Evolutionary conservation across 1,140 invertebrate genomes (phyloP).

Genomic region (Cydia strobilella): DNA sequence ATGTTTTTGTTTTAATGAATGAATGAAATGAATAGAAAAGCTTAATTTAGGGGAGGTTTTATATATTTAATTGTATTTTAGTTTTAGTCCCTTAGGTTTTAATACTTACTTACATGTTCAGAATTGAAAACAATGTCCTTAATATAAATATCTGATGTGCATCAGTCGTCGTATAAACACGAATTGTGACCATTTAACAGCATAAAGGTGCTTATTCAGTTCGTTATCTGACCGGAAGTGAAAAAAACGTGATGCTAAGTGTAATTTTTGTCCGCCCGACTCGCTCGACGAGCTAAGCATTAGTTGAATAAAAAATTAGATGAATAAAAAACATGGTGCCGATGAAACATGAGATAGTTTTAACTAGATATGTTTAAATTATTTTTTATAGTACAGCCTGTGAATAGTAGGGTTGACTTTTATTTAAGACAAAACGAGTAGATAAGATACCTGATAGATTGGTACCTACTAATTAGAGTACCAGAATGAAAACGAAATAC

Average conservation of each 20-base stretch:
- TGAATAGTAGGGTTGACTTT: not conserved
- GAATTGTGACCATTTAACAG: conserved; percentile 62
- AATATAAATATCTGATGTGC: conserved; percentile 4
- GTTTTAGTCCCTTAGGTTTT: too few relatives aligned
- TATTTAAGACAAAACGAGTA: not conserved
- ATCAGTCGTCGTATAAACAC: conserved; percentile 28
- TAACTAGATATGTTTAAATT: conserved; percentile 55
- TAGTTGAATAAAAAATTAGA: conserved; percentile 66
- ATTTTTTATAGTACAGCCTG: conserved; percentile 56
- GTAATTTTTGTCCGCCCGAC: conserved; percentile 60
- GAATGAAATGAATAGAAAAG: too few relatives aligned
- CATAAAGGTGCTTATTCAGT: conserved; percentile 65
- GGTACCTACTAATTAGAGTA: too few relatives aligned
- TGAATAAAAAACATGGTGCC: conserved; percentile 66
- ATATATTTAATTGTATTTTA: too few relatives aligned
- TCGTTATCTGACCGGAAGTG: conserved; percentile 71
- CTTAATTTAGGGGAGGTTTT: too few relatives aligned
- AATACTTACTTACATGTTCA: not conserved
- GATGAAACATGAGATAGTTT: conserved; percentile 68
- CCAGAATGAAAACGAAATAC: too few relatives aligned
- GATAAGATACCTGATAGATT: not conserved
- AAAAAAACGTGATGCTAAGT: conserved; percentile 60
- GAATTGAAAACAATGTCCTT: not conserved
- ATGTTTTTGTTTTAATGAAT: too few relatives aligned
- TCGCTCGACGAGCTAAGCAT: conserved; percentile 52